Base-by-base conservation (phyloP, 2,888 invertebrate species). In the Dinocampus coccinellae region DNA sequence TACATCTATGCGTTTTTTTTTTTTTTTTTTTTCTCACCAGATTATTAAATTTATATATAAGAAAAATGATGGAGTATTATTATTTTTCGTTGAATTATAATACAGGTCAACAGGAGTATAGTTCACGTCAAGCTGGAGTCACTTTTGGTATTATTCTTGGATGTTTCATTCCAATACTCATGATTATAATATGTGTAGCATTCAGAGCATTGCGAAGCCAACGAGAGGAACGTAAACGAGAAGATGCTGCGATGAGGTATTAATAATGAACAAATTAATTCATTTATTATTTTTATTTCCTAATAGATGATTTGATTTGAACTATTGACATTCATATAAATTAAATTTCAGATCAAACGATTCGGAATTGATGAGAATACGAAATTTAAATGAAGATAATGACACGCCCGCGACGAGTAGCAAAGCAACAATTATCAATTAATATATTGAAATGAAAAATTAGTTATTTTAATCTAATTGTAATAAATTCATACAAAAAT, bases 61-160 rank as follows among this genome's bases (percentile, higher is more conserved):
- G 3, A 29, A n/a, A 58, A 36, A 26, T 57, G 29, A 34, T 55
- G 3, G 39, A 16, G 62, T 60, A 16, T 63, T 22, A 22, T 63
- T 65, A 34, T 11, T 73, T 65, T n/a, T 10, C 11, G 52, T 36
- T 60, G 29, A 58, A 66, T 69, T 29, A n/a, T 26, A 39, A 29
- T 65, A 78, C 89, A 95, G 95, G 94, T 81, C 92, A 92, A 78
- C 93, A 94, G 85, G 95, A 95, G 88, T 94, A 94, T 87, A 92
- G 93, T 26, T 90, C 93, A 0, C 91, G 94, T 63, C 92, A 93
- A 79, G 92, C 94, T 42, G 95, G 95, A 29, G 89, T 93, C 24
- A 94, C 95, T 4, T 91, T 93, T 84, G 95, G 93, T 77, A 92
- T 95, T 86, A 91, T 95, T 79, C 89, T 94, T 76, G 92, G 93